Evolutionary conservation across 2,888 invertebrate genomes (phyloP), one percentile per base, ranked within the genome.

Genomic region (Chorisops tibialis): DNA sequence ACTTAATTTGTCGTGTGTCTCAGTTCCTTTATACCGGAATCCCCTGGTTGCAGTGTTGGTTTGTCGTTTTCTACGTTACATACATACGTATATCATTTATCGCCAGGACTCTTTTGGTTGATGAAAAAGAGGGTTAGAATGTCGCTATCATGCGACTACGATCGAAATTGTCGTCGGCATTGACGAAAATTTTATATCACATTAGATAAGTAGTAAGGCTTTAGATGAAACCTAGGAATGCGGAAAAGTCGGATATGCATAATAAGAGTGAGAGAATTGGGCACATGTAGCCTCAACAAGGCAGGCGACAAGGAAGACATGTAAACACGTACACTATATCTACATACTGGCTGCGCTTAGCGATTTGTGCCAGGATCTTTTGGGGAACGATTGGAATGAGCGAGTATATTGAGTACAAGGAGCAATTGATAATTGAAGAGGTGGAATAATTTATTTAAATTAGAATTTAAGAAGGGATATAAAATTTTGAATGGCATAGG

Each of bases 1-100:
- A 77, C 77, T 77, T 77, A 70, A 67, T 73, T 69, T 65, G 63
- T 66, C 67, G 66, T 65, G 65, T 65, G 66, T 65, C 63, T 30
- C 30, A 7, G 30, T 9, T 30, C 30, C 30, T 2, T 30, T 9
- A 30, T 9, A 7, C 5, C 30, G 30, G 30, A 30, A 2, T 30
- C 3, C 7, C 7, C 9, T 7, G 30, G 30, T 30, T 30, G 30
- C n/a, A n/a, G n/a, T n/a, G 30, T 30, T 30, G 30, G 5, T 9
- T 30, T 7, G 30, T 30, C 30, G 7, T 14, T 21, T 41, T 41
- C 6, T 12, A 6, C 6, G 41, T 16, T 41, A 12, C 41, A 9
- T 18, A 41, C 11, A 41, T n/a, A n/a, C n/a, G n/a, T n/a, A 30
- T 30, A 30, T 30, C 30, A 7, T 30, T 30, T 30, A 9, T 30